A percentile compares a stretch with the other conserved stretches of the same genome.
Evolutionary conservation across 2,888 invertebrate genomes (phyloP).

Genomic region (Nephrotoma appendiculata): DNA sequence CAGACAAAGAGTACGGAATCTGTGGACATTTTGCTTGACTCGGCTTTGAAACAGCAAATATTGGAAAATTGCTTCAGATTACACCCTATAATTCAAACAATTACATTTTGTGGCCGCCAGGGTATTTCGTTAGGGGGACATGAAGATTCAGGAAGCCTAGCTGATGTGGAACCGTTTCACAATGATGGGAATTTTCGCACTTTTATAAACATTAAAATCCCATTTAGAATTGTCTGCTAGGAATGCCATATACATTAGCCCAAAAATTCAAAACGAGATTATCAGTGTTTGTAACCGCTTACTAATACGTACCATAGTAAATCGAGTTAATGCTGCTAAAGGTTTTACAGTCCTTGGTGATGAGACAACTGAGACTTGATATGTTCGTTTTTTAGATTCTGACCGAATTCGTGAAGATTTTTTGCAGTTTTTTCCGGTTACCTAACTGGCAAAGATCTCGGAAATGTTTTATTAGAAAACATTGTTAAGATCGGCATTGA

Average conservation of each 20-base stretch:
- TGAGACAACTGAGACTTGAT: slow-evolving; percentile 19
- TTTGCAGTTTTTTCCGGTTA: slow-evolving; percentile 13
- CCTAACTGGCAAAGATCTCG: background rate
- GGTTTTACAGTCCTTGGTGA: slow-evolving; percentile 17
- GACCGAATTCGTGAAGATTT: slow-evolving; percentile 14
- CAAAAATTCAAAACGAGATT: background rate
- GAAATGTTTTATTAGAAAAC: slow-evolving; percentile 12
- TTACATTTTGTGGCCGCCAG: slow-evolving; percentile 15
- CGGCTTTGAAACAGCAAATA: background rate
- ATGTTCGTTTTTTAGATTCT: slow-evolving; percentile 15
- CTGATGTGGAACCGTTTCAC: slow-evolving; percentile 10
- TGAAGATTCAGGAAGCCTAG: slow-evolving; percentile 11
- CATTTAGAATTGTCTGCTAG: too few relatives aligned
- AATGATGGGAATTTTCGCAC: slow-evolving; percentile 21
- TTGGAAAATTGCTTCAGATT: background rate
- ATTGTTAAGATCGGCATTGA: slow-evolving; percentile 12
- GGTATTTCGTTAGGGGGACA: slow-evolving; percentile 18
- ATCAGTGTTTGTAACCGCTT: background rate
- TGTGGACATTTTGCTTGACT: slow-evolving; percentile 7
- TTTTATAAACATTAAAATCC: too few relatives aligned
- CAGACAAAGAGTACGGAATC: slow-evolving; percentile 7
- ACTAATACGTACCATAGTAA: background rate
- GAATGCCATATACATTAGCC: background rate
- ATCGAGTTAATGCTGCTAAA: background rate
- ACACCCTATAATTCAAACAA: background rate